Evolutionary conservation across 2,888 invertebrate species (phyloP), one percentile per base, ranked within the genome.

Genomic region (Agrochola lota): DNA sequence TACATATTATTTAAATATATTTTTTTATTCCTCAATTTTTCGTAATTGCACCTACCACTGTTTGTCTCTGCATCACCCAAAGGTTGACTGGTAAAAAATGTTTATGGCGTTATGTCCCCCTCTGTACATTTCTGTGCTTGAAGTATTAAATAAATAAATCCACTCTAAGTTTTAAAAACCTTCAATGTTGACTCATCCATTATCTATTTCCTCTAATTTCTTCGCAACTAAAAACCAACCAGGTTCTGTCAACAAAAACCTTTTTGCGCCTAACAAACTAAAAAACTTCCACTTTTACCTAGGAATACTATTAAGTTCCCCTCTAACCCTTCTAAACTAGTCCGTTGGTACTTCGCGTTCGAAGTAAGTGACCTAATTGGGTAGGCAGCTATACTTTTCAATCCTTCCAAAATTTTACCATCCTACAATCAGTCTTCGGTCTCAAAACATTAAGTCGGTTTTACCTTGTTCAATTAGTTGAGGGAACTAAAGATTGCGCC

Each of bases 281-380:
- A 30, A 30, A 35, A 74, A 49, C 60, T 30, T 15, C 12, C 66
- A 76, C 64, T 68, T 75, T 71, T 66, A 76, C 71, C 71, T 30
- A 68, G 52, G 12, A 73, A 75, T 74, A 70, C 74, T 64, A 80
- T 79, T 78, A 82, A 82, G 60, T 78, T 71, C 62, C 35, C 66
- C 77, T 76, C 77, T 75, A 88, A 87, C 88, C 86, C 87, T 86
- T 87, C 78, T 75, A 66, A 85, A 80, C 86, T 86, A 89, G 88
- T 86, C 78, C 85, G 26, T 64, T 63, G 55, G 85, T 88, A 88
- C 88, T 90, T 88, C 82, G 81, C 85, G 87, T 87, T 87, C 84
- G 85, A 88, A 89, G 88, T 90, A 90, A 93, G 90, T 91, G 90
- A 89, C 91, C 90, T 92, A 93, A 92, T 93, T 93, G 91, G 87